These are phyloP conservation scores for Drosophila nr. medialis DNA, from an alignment of 2,888 invertebrate genomes.

Conservation along the genomic window DNA sequence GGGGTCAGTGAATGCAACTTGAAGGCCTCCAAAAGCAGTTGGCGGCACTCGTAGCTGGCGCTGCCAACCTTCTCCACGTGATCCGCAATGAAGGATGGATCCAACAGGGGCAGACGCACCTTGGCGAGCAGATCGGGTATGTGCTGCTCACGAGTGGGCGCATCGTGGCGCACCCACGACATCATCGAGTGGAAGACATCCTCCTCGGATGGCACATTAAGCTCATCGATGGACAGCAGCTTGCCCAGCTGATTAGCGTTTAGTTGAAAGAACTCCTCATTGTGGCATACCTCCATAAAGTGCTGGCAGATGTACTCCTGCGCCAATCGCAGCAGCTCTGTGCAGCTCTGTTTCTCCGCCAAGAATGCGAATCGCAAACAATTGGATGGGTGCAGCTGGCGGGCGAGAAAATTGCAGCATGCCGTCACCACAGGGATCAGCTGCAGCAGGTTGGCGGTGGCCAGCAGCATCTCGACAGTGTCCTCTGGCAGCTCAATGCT, in stretches of 20 bases:
- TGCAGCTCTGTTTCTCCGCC: slow-evolving; percentile 32
- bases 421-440: slow-evolving; percentile 93
- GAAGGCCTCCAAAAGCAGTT: slow-evolving; percentile 95
- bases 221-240: slow-evolving; percentile 93
- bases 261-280: slow-evolving; percentile 84
- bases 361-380: slow-evolving; percentile 97
- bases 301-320: slow-evolving; percentile 93
- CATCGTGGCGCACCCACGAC: slow-evolving; percentile 94
- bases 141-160: slow-evolving; percentile 88
- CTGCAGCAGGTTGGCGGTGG: slow-evolving; percentile 95
- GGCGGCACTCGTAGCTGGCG: slow-evolving; percentile 90
- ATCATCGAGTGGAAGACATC: slow-evolving; percentile 94
- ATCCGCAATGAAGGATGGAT: slow-evolving; percentile 95
- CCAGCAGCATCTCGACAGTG: slow-evolving; percentile 94
- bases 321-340: slow-evolving; percentile 88
- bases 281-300: slow-evolving; percentile 89
- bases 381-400: slow-evolving; percentile 93
- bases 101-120: slow-evolving; percentile 93
- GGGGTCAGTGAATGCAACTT: slow-evolving; percentile 94
- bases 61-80: slow-evolving; percentile 90
- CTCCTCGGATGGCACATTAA: slow-evolving; percentile 96
- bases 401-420: slow-evolving; percentile 94
- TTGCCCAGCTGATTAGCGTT: slow-evolving; percentile 92
- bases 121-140: slow-evolving; percentile 90
- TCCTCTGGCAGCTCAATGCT: slow-evolving; percentile 93